Evolutionary conservation across 1,140 invertebrate genomes (phyloP).

Genomic region (Ceratosolen solmsi): DNA sequence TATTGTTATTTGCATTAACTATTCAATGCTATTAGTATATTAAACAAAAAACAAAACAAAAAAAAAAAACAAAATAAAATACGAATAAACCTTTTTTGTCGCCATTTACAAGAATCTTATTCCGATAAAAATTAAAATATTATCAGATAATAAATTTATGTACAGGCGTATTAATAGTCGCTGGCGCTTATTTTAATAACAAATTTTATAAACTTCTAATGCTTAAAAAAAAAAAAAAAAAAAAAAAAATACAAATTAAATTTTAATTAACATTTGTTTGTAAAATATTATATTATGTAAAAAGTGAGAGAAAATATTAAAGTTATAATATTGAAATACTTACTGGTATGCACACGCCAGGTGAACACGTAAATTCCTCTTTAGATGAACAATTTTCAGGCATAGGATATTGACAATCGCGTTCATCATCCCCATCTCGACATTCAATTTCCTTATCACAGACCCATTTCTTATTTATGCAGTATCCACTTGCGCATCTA

Average conservation of each 20-base stretch:
- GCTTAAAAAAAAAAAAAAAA: no score
- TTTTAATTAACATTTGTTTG: no score
- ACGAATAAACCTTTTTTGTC: background rate
- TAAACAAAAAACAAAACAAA: no score
- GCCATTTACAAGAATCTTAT: background rate
- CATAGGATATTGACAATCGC: constrained; percentile 78
- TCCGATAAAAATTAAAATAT: background rate
- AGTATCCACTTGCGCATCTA: constrained; percentile 79
- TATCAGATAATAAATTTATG: no score
- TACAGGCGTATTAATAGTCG: no score
- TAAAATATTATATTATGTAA: no score
- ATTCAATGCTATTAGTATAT: no score
- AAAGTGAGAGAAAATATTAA: no score
- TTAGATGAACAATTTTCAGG: constrained; percentile 76
- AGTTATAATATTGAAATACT: constrained; percentile 56
- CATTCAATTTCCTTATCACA: constrained; percentile 91
- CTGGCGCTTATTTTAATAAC: no score
- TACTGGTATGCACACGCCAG: constrained; percentile 82
- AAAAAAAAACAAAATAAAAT: background rate
- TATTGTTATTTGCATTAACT: no score
- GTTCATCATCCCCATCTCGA: constrained; percentile 86
- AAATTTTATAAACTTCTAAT: no score
- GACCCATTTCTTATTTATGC: constrained; percentile 84
- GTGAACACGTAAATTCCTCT: constrained; percentile 81
- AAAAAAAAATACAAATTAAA: no score